Base-by-base conservation (phyloP, 2,113 vertebrate genomes). In the Apus apus region DNA sequence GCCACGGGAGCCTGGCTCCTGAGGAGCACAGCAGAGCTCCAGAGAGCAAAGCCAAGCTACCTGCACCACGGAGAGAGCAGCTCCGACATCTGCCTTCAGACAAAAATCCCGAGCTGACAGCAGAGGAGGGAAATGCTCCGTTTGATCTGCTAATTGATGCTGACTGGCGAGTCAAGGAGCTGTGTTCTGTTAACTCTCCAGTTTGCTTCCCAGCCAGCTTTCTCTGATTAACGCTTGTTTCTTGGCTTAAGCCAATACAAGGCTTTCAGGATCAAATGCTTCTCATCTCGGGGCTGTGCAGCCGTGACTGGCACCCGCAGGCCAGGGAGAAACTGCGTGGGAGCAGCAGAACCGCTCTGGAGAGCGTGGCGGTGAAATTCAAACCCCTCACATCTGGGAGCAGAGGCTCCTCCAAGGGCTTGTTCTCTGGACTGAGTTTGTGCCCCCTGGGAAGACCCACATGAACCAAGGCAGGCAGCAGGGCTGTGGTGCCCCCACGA, bases 401-500 rank as follows among this genome's bases (percentile, higher is more conserved):
- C 13, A 20, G n/a, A 61, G 38, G 26, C n/a, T 58, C 36, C 60
- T 71, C 40, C 50, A 32, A 8, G 1, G 2, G 50, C 45, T 25
- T 8, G 10, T 1, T 8, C 82, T 25, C n/a, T 3, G 4, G 17
- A 15, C 34, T 58, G 53, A 19, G 17, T 36, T 70, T 53, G 66
- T 36, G 68, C 40, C 57, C 40, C 34, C 62, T 34, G 23, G 51
- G 43, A 73, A 75, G 54, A 57, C 8, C 12, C 5, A 27, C 26
- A 3, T 0, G 4, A 3, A 22, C 38, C 57, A 9, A 20, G 45
- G 20, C 68, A 13, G 17, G 18, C 51, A 70, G 40, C 58, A 5
- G 0, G 0, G 40, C 40, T 48, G 19, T 13, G 1, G 11, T 1
- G 48, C 14, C 50, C 25, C 74, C 8, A 18, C 13, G 20, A 16